These are phyloP conservation scores for Nemopilema nomurai DNA, from an alignment of 30 jellyfish, hydroid and myxozoan genomes.

Conservation along the genomic window DNA sequence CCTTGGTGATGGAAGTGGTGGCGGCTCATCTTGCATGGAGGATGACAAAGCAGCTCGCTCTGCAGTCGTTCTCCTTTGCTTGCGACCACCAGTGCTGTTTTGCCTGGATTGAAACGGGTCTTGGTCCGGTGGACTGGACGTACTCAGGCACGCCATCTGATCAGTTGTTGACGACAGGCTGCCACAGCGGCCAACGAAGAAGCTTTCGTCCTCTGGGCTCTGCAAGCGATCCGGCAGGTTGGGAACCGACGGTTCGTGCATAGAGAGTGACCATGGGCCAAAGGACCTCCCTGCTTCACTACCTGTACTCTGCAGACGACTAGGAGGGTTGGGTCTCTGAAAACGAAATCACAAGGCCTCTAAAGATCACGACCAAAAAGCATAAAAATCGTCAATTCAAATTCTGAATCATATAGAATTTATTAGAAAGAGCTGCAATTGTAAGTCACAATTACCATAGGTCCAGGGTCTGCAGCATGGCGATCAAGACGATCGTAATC, in stretches of 20 bases:
- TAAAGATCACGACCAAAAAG: neutral
- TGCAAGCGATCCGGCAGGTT: slow-evolving; percentile 11
- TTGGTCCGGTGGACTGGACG: slow-evolving; percentile 50
- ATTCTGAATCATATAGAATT: neutral
- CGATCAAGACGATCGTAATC: slow-evolving; percentile 59
- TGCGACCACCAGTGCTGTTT: slow-evolving; percentile 58
- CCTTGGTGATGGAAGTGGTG: slow-evolving; percentile 56
- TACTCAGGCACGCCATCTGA: slow-evolving; percentile 35
- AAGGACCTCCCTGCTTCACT: slow-evolving; percentile 47
- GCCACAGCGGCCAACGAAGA: slow-evolving; percentile 31
- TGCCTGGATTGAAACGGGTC: slow-evolving; percentile 15
- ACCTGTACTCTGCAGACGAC: slow-evolving; percentile 40
- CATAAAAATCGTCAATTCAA: too few relatives aligned
- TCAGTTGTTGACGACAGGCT: slow-evolving; percentile 40
- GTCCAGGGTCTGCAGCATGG: slow-evolving; percentile 32
- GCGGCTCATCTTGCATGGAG: slow-evolving; percentile 36
- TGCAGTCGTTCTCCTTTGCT: slow-evolving; percentile 63
- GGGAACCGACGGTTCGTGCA: slow-evolving; percentile 65
- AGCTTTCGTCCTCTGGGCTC: slow-evolving; percentile 20
- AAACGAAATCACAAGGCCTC: slow-evolving; percentile 42
- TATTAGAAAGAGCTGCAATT: neutral
- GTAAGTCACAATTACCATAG: slow-evolving; percentile 12
- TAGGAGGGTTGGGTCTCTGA: too few relatives aligned
- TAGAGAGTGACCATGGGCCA: slow-evolving; percentile 30
- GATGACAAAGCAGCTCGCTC: slow-evolving; percentile 18